Percentiles rank a stretch among this genome's conserved stretches.
phyloP scores from a whole-genome alignment of 2,797 vertebrate genomes.

The Discoglossus pictus region DNA sequence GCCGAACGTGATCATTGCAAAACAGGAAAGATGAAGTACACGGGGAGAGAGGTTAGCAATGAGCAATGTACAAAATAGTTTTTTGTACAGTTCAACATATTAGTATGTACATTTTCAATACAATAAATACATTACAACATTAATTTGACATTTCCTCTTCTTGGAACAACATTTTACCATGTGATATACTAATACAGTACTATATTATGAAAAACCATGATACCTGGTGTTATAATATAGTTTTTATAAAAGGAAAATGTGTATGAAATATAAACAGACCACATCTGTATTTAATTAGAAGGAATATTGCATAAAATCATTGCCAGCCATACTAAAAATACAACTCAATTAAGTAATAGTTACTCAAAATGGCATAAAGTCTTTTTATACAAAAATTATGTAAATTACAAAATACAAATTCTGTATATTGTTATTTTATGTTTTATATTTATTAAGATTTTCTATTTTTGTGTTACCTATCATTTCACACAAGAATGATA shows the following conservation, averaged over 20 bases:
- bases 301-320: slow-evolving; percentile 37
- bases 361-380: slow-evolving; percentile 16
- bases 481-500: slow-evolving; percentile 43
- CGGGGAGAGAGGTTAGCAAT: too few species aligned
- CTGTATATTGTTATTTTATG: too few species aligned
- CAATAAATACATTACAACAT: too few species aligned
- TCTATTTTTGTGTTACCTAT: slow-evolving; percentile 20
- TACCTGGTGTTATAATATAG: slow-evolving; percentile 34
- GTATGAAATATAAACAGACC: slow-evolving; percentile 41
- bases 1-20: too few species aligned
- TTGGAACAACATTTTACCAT: slow-evolving; percentile 17
- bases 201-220: too few species aligned
- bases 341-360: slow-evolving; percentile 34
- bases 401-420: too few species aligned
- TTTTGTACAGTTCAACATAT: too few species aligned
- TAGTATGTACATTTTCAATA: too few species aligned
- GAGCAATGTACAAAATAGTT: too few species aligned
- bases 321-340: slow-evolving; percentile 44
- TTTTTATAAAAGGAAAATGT: slow-evolving; percentile 36
- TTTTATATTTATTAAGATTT: too few species aligned
- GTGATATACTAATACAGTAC: slow-evolving; percentile 39
- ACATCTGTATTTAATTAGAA: slow-evolving; percentile 48
- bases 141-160: slow-evolving; percentile 28
- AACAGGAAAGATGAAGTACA: too few species aligned
- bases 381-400: slow-evolving; percentile 30